Evolutionary conservation across 2,888 invertebrate species (phyloP).

Genomic region (Conops quadrifasciatus): DNA sequence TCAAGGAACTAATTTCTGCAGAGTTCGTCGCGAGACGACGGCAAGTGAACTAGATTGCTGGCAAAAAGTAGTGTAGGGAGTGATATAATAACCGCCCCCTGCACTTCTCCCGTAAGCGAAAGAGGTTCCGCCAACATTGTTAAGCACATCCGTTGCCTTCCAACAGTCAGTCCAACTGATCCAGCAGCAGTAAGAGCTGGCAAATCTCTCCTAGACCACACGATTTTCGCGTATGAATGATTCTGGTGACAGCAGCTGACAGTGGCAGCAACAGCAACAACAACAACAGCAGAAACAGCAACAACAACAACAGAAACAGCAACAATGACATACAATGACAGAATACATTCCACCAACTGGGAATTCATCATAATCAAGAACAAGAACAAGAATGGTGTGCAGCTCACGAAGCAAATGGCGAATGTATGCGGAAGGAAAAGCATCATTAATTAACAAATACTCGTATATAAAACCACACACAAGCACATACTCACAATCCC

Average conservation of each 20-base stretch:
- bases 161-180: neutral
- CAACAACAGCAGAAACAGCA: constrained; percentile 2
- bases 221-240: constrained; percentile 13
- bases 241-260: constrained; percentile 7
- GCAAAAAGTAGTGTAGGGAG: neutral
- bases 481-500: no score
- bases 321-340: constrained; percentile 3
- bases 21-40: neutral
- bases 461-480: no score
- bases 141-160: no score
- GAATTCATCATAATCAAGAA: no score
- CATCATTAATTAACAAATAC: no score
- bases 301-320: constrained; percentile 24
- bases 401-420: no score
- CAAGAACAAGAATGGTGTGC: no score
- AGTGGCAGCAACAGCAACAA: constrained; percentile 2
- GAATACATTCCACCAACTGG: no score
- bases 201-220: constrained; percentile 7
- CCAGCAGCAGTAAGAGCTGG: neutral
- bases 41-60: neutral
- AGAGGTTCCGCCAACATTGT: no score
- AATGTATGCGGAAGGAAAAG: no score
- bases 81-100: no score
- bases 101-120: no score
- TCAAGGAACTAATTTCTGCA: constrained; percentile 4